Conservation (phyloP, 1,140 invertebrate genomes). For the Drosophila nebulosa region DNA sequence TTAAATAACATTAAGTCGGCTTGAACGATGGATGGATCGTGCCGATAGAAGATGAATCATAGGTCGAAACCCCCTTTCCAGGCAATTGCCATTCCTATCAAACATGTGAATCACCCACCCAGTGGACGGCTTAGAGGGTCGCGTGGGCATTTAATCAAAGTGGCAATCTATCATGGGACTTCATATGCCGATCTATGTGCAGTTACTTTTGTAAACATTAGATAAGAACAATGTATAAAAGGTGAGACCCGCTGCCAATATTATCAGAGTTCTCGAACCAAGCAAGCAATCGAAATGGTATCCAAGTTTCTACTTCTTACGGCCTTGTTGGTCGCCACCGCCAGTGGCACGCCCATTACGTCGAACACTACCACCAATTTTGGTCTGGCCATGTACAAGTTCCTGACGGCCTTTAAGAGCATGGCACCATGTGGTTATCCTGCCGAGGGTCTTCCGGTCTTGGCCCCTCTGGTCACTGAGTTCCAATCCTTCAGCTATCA, state of each 20-base stretch:
- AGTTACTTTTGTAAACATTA: background rate
- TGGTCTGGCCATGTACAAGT: slow-evolving; percentile 30
- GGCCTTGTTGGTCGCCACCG: slow-evolving; percentile 25
- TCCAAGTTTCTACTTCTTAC: slow-evolving; percentile 32
- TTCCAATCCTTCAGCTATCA: slow-evolving; percentile 18
- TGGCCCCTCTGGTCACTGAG: slow-evolving; percentile 36
- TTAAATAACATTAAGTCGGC: background rate
- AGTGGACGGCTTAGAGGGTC: background rate
- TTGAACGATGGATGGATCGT: background rate
- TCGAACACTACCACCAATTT: slow-evolving; percentile 23
- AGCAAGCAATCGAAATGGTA: slow-evolving; percentile 36
- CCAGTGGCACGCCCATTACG: slow-evolving; percentile 25
- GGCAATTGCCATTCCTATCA: background rate
- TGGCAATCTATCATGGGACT: background rate
- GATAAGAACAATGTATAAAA: slow-evolving; percentile 28
- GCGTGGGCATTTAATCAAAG: slow-evolving; percentile 2
- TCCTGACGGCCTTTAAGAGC: slow-evolving; percentile 39
- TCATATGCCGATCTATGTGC: too few relatives aligned
- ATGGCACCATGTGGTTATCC: slow-evolving; percentile 60
- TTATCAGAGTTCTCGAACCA: slow-evolving; percentile 4
- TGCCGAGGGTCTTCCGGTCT: slow-evolving; percentile 30
- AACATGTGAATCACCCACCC: background rate
- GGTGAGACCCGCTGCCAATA: background rate
- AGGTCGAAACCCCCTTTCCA: background rate
- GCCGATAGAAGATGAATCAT: background rate